A percentile compares a stretch with the other conserved stretches of the same genome.
phyloP scores from a whole-genome alignment of 1,140 invertebrate genomes.

The Hyphantria cunea region DNA sequence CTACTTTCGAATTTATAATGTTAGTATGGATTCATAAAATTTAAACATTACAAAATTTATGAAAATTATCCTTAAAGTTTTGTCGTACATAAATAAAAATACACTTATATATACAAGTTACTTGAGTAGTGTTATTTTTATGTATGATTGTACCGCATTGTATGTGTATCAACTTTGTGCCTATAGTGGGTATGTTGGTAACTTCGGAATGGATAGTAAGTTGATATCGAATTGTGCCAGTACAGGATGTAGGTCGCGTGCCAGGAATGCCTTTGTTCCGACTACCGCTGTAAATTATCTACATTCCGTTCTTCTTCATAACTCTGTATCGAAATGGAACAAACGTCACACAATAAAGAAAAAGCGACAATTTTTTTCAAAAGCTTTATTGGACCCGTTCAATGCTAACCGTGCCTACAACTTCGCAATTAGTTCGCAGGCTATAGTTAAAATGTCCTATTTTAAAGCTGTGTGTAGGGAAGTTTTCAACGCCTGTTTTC shows the following conservation, averaged over 20 bases:
- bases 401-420: too few species aligned
- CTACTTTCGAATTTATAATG: too few species aligned
- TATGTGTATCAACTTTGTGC: too few species aligned
- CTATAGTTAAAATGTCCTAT: conserved; percentile 2
- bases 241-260: conserved; percentile 52
- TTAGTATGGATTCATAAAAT: too few species aligned
- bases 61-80: too few species aligned
- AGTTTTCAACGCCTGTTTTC: conserved; percentile 38
- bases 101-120: too few species aligned
- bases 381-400: conserved; percentile 21
- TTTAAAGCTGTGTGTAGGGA: conserved; percentile 10
- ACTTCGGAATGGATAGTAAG: conserved; percentile 28
- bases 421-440: conserved; percentile 1
- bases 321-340: conserved; percentile 49
- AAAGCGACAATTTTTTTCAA: conserved; percentile 19
- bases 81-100: too few species aligned
- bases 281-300: conserved; percentile 54
- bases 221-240: conserved; percentile 41
- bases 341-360: conserved; percentile 26
- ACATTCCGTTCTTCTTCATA: conserved; percentile 57
- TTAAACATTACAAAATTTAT: too few species aligned
- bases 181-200: neutral
- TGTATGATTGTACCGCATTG: too few species aligned
- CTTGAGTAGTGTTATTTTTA: too few species aligned
- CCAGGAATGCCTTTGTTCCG: conserved; percentile 54